A percentile compares a stretch with the other conserved stretches of the same genome.
Conservation (phyloP, 2,888 invertebrate genomes). For the Rhamnusium bicolor region DNA sequence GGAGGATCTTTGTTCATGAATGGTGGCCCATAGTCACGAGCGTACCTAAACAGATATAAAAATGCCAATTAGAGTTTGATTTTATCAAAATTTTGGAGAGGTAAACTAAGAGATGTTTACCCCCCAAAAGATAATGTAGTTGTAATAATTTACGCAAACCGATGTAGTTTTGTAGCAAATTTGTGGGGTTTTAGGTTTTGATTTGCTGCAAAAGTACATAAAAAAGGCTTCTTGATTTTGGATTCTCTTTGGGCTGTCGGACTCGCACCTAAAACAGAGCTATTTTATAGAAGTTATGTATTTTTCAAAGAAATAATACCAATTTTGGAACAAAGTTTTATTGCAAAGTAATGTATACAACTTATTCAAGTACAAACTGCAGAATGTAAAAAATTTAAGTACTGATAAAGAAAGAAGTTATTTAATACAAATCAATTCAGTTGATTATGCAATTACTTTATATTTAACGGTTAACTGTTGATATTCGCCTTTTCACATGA, state of each 20-base stretch:
- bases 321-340: constrained; percentile 42
- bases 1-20: constrained; percentile 55
- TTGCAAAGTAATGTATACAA: constrained; percentile 39
- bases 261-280: constrained; percentile 43
- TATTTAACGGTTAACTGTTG: not conserved
- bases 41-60: constrained; percentile 63
- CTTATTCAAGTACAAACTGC: not conserved
- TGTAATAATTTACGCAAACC: constrained; percentile 27
- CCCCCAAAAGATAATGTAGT: constrained; percentile 13
- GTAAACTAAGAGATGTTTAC: not conserved
- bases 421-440: not conserved
- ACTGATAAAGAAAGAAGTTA: not conserved
- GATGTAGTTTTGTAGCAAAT: constrained; percentile 27
- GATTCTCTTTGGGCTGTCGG: not conserved
- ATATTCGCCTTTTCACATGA: not conserved
- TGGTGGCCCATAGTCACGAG: constrained; percentile 53
- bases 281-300: constrained; percentile 36
- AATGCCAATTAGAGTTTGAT: constrained; percentile 28
- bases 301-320: constrained; percentile 37
- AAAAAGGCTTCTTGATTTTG: not conserved
- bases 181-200: constrained; percentile 10
- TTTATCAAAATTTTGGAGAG: constrained; percentile 15
- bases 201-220: constrained; percentile 26
- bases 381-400: too few species aligned
- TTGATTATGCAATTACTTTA: not conserved